A percentile compares a stretch with the other conserved stretches of the same genome.
Conservation (phyloP, 2,113 vertebrate species). For the Oryzias melastigma region DNA sequence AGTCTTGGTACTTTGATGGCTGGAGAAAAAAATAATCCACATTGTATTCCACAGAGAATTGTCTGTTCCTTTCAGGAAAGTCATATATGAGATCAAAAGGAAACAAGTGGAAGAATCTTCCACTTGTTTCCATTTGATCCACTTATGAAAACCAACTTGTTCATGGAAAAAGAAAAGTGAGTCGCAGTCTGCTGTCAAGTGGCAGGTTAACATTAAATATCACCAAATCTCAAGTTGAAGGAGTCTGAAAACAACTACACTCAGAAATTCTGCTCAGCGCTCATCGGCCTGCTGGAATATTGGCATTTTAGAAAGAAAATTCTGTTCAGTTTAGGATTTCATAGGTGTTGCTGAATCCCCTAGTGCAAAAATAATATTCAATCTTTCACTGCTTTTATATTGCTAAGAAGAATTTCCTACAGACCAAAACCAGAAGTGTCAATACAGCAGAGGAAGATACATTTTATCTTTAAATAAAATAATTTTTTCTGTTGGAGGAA, state of each 20-base stretch:
- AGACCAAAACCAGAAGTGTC: no score
- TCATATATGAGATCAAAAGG: not conserved
- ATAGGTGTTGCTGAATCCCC: no score
- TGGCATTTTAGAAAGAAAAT: no score
- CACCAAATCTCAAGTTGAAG: constrained; percentile 10
- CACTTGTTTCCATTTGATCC: not conserved
- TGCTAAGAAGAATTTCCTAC: no score
- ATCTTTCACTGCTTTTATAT: no score
- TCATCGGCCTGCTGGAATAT: no score
- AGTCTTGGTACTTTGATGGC: not conserved
- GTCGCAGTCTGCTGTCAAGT: constrained; percentile 7
- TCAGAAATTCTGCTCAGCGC: not conserved
- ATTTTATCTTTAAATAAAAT: no score
- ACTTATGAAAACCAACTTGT: no score
- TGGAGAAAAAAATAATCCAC: not conserved
- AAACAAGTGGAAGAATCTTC: constrained; percentile 8
- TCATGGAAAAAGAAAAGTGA: not conserved
- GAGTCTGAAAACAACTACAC: constrained; percentile 7
- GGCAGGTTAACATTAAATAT: constrained; percentile 6
- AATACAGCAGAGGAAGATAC: no score
- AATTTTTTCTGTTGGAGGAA: no score
- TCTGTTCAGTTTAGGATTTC: no score
- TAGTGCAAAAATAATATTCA: no score
- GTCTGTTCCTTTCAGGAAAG: constrained; percentile 2
- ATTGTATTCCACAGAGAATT: not conserved